phyloP scores from a whole-genome alignment of 2,888 invertebrate species.

The Machimus rusticus region DNA sequence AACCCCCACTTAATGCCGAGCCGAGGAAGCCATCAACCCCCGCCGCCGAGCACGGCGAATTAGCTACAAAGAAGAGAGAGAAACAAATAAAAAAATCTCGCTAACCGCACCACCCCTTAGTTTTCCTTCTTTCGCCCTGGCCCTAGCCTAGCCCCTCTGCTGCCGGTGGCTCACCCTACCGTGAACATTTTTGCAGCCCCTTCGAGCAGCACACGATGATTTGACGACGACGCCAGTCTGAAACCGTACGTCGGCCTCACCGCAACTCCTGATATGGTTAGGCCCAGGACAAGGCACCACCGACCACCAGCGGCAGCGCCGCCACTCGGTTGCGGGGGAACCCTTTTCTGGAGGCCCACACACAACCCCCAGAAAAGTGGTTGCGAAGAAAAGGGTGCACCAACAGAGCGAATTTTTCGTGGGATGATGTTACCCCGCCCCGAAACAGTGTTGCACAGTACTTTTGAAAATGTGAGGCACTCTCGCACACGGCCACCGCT shows the following conservation, averaged over 20 bases:
- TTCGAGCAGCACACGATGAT: conserved; percentile 32
- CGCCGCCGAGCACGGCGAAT: conserved; percentile 2
- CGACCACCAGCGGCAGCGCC: conserved; percentile 44
- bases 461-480: not conserved
- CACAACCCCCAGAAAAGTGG: conserved; percentile 6
- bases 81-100: conserved; percentile 11
- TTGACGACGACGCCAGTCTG: conserved; percentile 40
- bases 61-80: conserved; percentile 23
- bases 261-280: conserved; percentile 23
- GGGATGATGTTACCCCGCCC: conserved; percentile 38
- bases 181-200: conserved; percentile 17
- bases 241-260: conserved; percentile 17
- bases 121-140: not conserved
- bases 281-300: conserved; percentile 39
- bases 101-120: not conserved
- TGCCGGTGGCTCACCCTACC: not conserved
- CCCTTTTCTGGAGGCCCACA: not conserved
- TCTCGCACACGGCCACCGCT: not conserved
- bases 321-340: conserved; percentile 41
- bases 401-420: not conserved
- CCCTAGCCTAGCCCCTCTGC: not conserved
- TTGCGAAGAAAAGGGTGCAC: conserved; percentile 25
- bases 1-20: conserved; percentile 31
- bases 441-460: not conserved
- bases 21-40: conserved; percentile 26